Percentiles rank a stretch among this genome's conserved stretches.
phyloP scores from a whole-genome alignment of 1,140 invertebrate genomes.

The Pemphigus obesinymphae region DNA sequence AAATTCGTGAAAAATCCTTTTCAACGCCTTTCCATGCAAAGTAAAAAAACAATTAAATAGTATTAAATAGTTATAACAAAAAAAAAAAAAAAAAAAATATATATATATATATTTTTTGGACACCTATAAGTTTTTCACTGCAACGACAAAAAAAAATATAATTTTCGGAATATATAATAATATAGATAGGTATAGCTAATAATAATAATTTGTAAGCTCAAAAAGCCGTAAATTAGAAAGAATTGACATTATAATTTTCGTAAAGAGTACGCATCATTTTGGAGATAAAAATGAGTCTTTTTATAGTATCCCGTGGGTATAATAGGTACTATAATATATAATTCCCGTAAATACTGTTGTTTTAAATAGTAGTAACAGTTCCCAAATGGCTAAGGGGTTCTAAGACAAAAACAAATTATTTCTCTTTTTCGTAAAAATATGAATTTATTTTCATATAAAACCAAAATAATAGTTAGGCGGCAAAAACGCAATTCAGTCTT shows the following conservation, averaged over 20 bases:
- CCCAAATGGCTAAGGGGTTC: background rate
- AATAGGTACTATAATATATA: background rate
- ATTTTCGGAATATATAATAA: background rate
- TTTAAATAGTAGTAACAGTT: slow-evolving; percentile 11
- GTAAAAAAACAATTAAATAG: no score
- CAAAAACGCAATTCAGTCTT: background rate
- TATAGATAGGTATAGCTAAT: background rate
- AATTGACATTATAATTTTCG: background rate
- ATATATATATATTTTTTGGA: no score
- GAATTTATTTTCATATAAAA: background rate
- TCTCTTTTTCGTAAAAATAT: background rate
- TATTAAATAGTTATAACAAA: no score
- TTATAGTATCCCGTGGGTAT: background rate
- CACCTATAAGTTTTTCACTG: background rate
- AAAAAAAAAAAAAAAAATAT: no score
- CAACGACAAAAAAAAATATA: background rate
- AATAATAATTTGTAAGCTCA: background rate
- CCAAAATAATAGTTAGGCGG: background rate
- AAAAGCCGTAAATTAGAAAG: background rate
- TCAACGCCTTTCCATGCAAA: no score
- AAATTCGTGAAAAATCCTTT: background rate
- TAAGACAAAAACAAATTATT: background rate
- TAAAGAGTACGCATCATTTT: background rate
- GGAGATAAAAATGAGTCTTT: background rate
- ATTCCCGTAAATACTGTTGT: background rate